Evolutionary conservation across 1,140 invertebrate species (phyloP).

Genomic region (Drosophila mauritiana): DNA sequence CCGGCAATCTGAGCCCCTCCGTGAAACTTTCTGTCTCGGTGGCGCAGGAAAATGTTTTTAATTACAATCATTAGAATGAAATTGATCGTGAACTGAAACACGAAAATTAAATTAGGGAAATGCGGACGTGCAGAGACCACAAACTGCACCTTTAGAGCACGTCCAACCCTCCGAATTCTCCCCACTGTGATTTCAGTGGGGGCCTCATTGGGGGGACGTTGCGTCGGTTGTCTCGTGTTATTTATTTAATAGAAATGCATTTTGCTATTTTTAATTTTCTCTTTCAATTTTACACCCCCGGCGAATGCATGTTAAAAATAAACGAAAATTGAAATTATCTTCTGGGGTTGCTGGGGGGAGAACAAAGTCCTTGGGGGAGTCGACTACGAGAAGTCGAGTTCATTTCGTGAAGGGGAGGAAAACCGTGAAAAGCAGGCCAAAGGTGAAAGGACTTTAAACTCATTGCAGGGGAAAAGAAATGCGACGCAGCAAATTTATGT

Average conservation of each 20-base stretch:
- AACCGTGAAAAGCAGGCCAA: constrained; percentile 13
- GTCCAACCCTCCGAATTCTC: constrained; percentile 2
- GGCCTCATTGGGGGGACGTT: not conserved
- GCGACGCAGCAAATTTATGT: not conserved
- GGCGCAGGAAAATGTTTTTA: constrained; percentile 65
- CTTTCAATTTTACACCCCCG: constrained; percentile 15
- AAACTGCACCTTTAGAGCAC: constrained; percentile 29
- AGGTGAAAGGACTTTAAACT: constrained; percentile 31
- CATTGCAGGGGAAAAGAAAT: not conserved
- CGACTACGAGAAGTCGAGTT: constrained; percentile 20
- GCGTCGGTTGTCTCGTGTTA: constrained; percentile 50
- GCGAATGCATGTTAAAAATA: constrained; percentile 67
- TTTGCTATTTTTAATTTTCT: constrained; percentile 58
- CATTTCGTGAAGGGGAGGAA: constrained; percentile 1
- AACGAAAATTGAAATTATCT: constrained; percentile 58
- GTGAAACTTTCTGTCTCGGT: not conserved
- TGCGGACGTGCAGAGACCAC: constrained; percentile 37
- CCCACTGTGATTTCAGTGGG: not conserved
- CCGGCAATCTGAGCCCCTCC: not conserved
- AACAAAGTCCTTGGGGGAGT: constrained; percentile 36
- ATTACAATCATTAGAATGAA: constrained; percentile 80
- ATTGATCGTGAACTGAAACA: constrained; percentile 77
- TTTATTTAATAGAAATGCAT: constrained; percentile 57
- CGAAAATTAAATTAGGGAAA: constrained; percentile 78
- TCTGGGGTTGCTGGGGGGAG: constrained; percentile 46